A percentile compares a stretch with the other conserved stretches of the same genome.
Evolutionary conservation across 2,113 vertebrate genomes (phyloP).

Genomic region (Balaeniceps rex): DNA sequence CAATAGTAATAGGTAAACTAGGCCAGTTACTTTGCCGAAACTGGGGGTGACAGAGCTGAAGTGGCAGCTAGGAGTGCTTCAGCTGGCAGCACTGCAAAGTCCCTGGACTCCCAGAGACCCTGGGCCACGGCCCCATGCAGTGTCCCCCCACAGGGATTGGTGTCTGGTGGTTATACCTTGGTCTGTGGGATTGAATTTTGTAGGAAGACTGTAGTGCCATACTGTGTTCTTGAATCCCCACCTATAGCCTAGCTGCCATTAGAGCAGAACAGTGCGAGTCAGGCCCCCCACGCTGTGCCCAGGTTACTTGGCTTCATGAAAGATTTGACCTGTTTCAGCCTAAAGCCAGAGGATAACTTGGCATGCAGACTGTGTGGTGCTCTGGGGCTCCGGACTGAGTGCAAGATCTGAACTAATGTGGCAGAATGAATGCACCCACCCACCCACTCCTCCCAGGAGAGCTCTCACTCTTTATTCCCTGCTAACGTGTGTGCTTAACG

Average conservation of each 20-base stretch:
- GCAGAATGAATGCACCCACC: neutral
- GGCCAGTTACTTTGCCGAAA: neutral
- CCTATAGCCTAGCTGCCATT: neutral
- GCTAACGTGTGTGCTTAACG: rapidly evolving
- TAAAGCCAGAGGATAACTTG: neutral
- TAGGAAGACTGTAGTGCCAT: neutral
- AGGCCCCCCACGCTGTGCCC: rapidly evolving
- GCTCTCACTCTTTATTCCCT: rapidly evolving
- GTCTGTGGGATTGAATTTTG: neutral
- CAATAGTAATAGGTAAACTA: neutral
- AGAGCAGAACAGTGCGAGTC: neutral
- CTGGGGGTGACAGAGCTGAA: neutral
- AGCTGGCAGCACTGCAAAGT: neutral
- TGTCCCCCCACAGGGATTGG: rapidly evolving
- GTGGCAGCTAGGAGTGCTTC: neutral
- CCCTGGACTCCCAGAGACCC: neutral
- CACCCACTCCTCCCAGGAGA: neutral
- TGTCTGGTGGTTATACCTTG: neutral
- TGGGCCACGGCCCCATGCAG: neutral
- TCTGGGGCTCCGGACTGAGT: neutral
- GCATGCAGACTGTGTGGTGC: neutral
- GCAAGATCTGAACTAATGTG: neutral
- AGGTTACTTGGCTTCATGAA: neutral
- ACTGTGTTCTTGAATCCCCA: rapidly evolving
- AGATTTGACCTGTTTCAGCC: neutral